Base-by-base conservation (phyloP, 2,113 vertebrate genomes). In the Brachypodius melanocephalos region DNA sequence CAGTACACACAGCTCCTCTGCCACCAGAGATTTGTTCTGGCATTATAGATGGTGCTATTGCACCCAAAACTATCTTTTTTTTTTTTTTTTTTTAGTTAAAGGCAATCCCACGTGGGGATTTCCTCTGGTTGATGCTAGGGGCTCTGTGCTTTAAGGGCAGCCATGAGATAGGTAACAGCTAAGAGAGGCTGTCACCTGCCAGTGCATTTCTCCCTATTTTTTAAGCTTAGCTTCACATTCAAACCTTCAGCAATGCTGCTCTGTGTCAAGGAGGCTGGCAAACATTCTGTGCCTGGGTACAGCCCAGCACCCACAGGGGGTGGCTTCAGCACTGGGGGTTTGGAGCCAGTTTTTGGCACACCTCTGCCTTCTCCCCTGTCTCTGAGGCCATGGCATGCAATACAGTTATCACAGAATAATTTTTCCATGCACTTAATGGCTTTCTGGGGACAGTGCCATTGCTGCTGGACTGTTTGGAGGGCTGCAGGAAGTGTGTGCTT, bases 241-340 rank as follows among this genome's bases (percentile, higher is more conserved):
- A 83, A 54, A 67, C 28, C 21, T 40, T 51, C 40, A 52, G 55
- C 45, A 25, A 3, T 7, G 32, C 36, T 2, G 5, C 42, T 9
- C 6, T 9, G 8, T 45, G 31, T 68, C 58, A 62, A 57, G n/a
- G 24, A 49, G 26, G 36, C 3, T 14, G 52, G 52, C 20, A 75
- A 57, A 62, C 4, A 6, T 1, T 1, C 1, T 13, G 17, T 79
- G 36, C 40, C 45, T 28, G 32, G 40, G 40, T 21, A 8, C 20
- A 62, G 51, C n/a, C 40, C 1, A 2, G 31, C 38, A 5, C n/a
- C 36, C 1, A 5, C 2, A 7, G 26, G 3, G 26, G 14, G 6
- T 10, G 8, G 4, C 29, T 71, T 75, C 1, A 4, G 17, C 45
- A 19, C 45, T 11, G 25, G 20, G 8, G 31, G 1, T 2, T 55